phyloP scores from a whole-genome alignment of 1,140 invertebrate genomes.

The Meloidogyne floridensis region DNA sequence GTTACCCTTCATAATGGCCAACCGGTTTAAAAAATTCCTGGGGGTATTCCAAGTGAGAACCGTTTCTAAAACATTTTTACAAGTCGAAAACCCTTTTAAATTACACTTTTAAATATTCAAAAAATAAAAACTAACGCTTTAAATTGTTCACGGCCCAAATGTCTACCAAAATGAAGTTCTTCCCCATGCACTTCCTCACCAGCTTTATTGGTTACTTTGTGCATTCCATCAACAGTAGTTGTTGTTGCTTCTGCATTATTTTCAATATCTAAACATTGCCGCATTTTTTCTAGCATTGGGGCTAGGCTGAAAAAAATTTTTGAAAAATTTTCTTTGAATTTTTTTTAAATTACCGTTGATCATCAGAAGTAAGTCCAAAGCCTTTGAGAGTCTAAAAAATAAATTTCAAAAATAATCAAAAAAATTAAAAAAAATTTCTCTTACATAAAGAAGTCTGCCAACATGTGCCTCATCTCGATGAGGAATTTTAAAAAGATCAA shows the following conservation, averaged over 20 bases:
- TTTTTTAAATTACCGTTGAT: conserved; percentile 2
- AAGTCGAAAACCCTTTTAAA: too few species aligned
- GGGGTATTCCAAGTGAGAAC: too few species aligned
- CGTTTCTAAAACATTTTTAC: too few species aligned
- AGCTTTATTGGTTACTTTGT: neutral
- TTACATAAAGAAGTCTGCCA: conserved; percentile 53
- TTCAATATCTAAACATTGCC: neutral
- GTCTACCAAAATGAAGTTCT: conserved; percentile 8
- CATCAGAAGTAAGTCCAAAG: neutral
- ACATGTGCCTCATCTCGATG: conserved; percentile 59
- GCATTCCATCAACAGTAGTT: neutral
- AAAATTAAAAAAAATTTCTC: neutral
- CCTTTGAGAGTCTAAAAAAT: neutral
- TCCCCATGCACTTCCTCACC: conserved; percentile 46
- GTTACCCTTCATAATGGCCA: too few species aligned
- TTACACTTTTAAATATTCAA: too few species aligned
- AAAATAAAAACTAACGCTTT: conserved; percentile 50
- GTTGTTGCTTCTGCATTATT: neutral
- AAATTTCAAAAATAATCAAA: neutral
- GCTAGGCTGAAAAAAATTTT: conserved; percentile 17
- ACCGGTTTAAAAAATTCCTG: too few species aligned
- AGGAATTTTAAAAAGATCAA: conserved; percentile 63
- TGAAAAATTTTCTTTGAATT: neutral
- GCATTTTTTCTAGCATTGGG: conserved; percentile 12
- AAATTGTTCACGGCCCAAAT: conserved; percentile 51